Evolutionary conservation across 2,888 invertebrate genomes (phyloP).

Genomic region (Trissoscelio sp.): DNA sequence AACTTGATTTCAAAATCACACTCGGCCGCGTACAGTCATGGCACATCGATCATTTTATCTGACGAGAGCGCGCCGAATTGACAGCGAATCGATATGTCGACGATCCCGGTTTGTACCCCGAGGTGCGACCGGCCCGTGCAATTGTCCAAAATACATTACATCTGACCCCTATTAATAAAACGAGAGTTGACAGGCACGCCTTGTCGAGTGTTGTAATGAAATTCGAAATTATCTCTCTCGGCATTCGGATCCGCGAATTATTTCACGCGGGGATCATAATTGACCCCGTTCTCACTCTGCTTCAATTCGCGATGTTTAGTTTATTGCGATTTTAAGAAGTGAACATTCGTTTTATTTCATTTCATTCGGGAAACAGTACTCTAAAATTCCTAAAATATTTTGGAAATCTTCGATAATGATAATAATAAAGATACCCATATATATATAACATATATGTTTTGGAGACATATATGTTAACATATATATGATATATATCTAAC

Average conservation of each 20-base stretch:
- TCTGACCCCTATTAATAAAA: conserved; percentile 58
- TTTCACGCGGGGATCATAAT: conserved; percentile 16
- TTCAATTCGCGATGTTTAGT: not conserved
- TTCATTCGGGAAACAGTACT: too few species aligned
- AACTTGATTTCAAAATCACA: conserved; percentile 66
- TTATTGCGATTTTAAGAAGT: not conserved
- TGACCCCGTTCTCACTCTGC: conserved; percentile 22
- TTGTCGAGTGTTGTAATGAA: conserved; percentile 48
- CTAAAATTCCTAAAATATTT: too few species aligned
- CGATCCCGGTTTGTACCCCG: conserved; percentile 35
- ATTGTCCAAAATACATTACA: conserved; percentile 60
- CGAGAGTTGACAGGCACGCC: conserved; percentile 56
- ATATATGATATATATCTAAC: too few species aligned
- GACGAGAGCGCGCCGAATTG: conserved; percentile 62
- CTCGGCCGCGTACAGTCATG: conserved; percentile 59
- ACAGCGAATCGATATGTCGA: conserved; percentile 62
- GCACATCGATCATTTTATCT: conserved; percentile 66
- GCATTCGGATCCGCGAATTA: conserved; percentile 3
- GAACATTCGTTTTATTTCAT: too few species aligned
- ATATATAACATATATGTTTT: too few species aligned
- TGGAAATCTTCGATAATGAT: too few species aligned
- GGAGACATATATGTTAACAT: too few species aligned
- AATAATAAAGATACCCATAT: too few species aligned
- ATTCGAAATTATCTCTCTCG: conserved; percentile 33
- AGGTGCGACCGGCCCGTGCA: conserved; percentile 56